Evolutionary conservation across 2,888 invertebrate species (phyloP).

Genomic region (Pandemis cinnamomeana): DNA sequence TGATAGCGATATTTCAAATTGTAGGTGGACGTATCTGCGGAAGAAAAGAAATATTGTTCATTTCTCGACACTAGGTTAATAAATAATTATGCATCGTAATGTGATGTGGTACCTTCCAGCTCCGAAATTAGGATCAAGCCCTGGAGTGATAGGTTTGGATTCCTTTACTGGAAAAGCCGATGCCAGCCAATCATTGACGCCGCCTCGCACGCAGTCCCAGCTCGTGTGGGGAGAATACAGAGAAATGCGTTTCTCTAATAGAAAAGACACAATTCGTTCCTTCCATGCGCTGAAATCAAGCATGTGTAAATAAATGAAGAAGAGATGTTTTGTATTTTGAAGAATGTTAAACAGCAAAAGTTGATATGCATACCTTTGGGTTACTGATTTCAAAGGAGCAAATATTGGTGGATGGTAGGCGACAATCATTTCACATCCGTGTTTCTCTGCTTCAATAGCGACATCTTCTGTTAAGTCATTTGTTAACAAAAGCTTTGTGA

Average conservation of each 20-base stretch:
- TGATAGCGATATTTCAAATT: constrained; percentile 70
- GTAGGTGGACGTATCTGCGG: constrained; percentile 61
- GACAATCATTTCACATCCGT: constrained; percentile 90
- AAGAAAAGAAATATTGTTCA: not conserved
- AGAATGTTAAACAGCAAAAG: not conserved
- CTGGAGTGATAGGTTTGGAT: constrained; percentile 70
- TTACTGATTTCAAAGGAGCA: constrained; percentile 90
- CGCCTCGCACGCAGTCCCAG: constrained; percentile 92
- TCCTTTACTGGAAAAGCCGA: constrained; percentile 83
- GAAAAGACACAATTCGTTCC: constrained; percentile 91
- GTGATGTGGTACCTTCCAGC: constrained; percentile 73
- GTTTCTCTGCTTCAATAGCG: constrained; percentile 89
- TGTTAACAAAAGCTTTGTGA: constrained; percentile 91
- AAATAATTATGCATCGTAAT: not conserved
- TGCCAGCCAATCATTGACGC: constrained; percentile 97
- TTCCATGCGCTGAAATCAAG: constrained; percentile 86
- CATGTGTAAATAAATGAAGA: not conserved
- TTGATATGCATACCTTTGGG: constrained; percentile 86
- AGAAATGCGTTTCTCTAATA: constrained; percentile 93
- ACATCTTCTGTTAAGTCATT: constrained; percentile 97
- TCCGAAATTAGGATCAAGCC: constrained; percentile 73
- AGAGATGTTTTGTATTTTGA: not conserved
- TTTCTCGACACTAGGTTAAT: not conserved
- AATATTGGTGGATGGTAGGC: constrained; percentile 99
- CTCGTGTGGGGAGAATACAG: constrained; percentile 97